Evolutionary conservation across 2,888 invertebrate genomes (phyloP), one percentile per base, ranked within the genome.

Genomic region (Lysandra coridon): DNA sequence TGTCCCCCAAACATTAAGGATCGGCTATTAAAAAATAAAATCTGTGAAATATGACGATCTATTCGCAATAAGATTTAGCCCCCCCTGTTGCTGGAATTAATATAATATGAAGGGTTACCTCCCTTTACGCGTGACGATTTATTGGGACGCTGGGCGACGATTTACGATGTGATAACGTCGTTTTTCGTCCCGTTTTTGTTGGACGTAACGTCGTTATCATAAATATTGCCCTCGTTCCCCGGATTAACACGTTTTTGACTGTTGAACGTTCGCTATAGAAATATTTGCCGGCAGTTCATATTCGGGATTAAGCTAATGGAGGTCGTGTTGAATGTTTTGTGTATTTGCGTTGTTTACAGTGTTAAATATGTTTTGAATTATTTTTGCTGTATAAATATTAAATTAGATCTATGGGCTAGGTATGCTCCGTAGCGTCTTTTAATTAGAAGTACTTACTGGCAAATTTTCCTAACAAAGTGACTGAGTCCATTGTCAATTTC

Each of bases 131-230:
- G 87, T 88, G 92, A 91, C 91, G 91, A 94, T 94, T 93, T 94
- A 94, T 94, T 93, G 90, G 89, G 14, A 17, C 87, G 85, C 88
- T 82, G 82, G 82, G 84, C 86, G 87, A 88, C 12, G 90, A 93
- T 94, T 93, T 94, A 94, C 92, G 85, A 91, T 88, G 93, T 93
- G 94, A 89, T 92, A 93, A 94, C 87, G 87, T 87, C 84, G 83
- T 87, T 89, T 89, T 87, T 87, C 85, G 87, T 87, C 82, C 83
- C 84, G 86, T 88, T 88, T 84, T 87, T 88, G 89, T 87, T 86
- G 86, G 87, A 73, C 75, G 74, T 78, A 79, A 78, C 80, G 80
- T 80, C 79, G 81, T 82, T 79, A 78, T 80, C 80, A 81, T 82
- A 80, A 81, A 81, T 83, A 81, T 81, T 69, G 17, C 73, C 62